Evolutionary conservation across 30 jellyfish, hydroid and myxozoan species (phyloP), one percentile per base, ranked within the genome.

Genomic region (Aurelia sp.): DNA sequence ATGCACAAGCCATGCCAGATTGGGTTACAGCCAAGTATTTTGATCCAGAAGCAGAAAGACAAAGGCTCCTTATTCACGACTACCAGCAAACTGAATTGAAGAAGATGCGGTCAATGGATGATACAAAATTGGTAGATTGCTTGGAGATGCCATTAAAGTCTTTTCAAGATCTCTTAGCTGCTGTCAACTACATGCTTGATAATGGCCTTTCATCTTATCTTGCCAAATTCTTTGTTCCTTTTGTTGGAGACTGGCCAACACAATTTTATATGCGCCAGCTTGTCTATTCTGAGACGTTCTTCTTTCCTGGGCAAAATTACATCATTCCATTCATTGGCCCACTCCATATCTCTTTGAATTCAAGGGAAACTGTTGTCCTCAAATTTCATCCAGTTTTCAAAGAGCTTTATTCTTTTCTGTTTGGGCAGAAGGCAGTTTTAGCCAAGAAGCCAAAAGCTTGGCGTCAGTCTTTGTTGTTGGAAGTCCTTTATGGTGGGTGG

Each of bases 401-500:
- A 77, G 78, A 22, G 59, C 67, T 77, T 15, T 61, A 77, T 63
- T 77, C 78, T 18, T 77, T 77, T 40, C 63, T 74, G 10, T 41
- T 77, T 77, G 81, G 89, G 15, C 59, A 47, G 53, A 79, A 79
- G 68, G 81, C 89, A 6, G 48, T 79, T 62, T 65, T 79, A 19
- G 89, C 89, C 21, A 64, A 79, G 81, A 65, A 79, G 52, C 89
- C 81, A 41, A 79, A 79, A 44, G 76, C 89, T 48, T 79, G 80
- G 89, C 89, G 79, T 37, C 90, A 80, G 83, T 67, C 90, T 47
- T 50, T 80, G 75, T 52, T 80, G 90, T 66, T 80, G 53, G 90
- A 80, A 52, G 79, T 67, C 19, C 66, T 80, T 13, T 80, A 80
- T 80, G 82, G 90, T 6, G 90, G 83, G 20, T 80, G 82, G 90